Evolutionary conservation across 2,797 vertebrate genomes (phyloP), one percentile per base, ranked within the genome.

Genomic region (Decapterus maruadsi): DNA sequence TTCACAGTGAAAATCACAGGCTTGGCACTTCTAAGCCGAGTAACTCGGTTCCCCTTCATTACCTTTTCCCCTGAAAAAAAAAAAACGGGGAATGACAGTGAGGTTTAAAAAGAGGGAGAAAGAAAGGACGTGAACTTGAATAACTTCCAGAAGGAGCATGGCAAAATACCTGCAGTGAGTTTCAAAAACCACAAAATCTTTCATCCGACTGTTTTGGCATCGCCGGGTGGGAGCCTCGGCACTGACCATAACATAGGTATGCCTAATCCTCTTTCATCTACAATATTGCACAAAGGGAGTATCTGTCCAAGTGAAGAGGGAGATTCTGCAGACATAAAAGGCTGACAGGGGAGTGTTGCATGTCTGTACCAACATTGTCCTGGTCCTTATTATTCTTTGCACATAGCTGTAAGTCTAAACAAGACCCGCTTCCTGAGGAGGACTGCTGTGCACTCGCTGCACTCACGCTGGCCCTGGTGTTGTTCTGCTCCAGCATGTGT

Each of bases 361-460:
- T 90, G 92, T 93, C 93, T 93, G 88, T 81, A 93, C 91, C 90
- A 93, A 95, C 92, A 90, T 85, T 87, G 90, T 92, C 86, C 85
- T 82, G 78, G 69, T 90, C 87, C 93, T 92, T 94, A 92, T 95
- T 95, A 94, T 95, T 95, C 93, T 94, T 92, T 92, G 92, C 91
- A 89, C 91, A 92, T 84, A 92, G 90, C 84, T 79, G 87, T 90
- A 90, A 94, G 94, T 94, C 94, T 92, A 95, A 95, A 94, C 94
- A 95, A 94, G 92, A 82, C 79, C 75, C 42, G 84, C 91, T 94
- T 95, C 93, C 93, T 93, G 89, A 92, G 84, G 87, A 84, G 90
- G 75, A 86, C 88, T 79, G 89, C 91, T 93, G 92, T 90, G 92
- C 87, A 84, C 90, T 90, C 85, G 34, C 87, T 89, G 89, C 84